These are phyloP conservation scores for Drosophila limbata DNA, from an alignment of 2,888 invertebrate species.

Conservation along the genomic window DNA sequence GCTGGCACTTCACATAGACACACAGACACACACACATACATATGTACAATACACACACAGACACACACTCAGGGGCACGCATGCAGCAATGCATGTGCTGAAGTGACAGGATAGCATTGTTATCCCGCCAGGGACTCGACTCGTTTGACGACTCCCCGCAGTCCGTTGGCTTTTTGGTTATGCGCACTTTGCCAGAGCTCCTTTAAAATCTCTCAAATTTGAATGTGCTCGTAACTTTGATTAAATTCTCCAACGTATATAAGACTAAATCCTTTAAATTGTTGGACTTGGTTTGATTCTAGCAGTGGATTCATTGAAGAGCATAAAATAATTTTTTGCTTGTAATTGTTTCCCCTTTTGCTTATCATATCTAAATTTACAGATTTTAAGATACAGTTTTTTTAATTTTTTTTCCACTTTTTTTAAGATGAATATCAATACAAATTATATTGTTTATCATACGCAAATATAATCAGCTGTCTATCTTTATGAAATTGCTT, in stretches of 20 bases:
- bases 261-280: neutral
- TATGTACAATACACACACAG: slow-evolving; percentile 1
- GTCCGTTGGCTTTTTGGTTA: slow-evolving; percentile 45
- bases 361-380: too few relatives aligned
- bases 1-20: neutral
- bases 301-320: neutral
- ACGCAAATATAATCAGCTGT: slow-evolving; percentile 3
- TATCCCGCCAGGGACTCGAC: slow-evolving; percentile 23
- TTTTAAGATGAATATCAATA: neutral
- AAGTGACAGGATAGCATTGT: slow-evolving; percentile 33
- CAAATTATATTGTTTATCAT: slow-evolving; percentile 12
- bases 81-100: slow-evolving; percentile 13
- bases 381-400: neutral
- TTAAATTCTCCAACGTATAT: slow-evolving; percentile 13
- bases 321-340: neutral
- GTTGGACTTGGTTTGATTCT: neutral
- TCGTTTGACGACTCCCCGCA: slow-evolving; percentile 35
- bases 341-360: too few relatives aligned
- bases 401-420: neutral
- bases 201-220: slow-evolving; percentile 3
- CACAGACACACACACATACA: neutral
- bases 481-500: slow-evolving; percentile 3
- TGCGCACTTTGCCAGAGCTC: neutral
- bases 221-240: neutral
- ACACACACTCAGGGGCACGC: neutral